phyloP scores from a whole-genome alignment of 2,113 vertebrate species.

The Pyxicephalus adspersus region DNA sequence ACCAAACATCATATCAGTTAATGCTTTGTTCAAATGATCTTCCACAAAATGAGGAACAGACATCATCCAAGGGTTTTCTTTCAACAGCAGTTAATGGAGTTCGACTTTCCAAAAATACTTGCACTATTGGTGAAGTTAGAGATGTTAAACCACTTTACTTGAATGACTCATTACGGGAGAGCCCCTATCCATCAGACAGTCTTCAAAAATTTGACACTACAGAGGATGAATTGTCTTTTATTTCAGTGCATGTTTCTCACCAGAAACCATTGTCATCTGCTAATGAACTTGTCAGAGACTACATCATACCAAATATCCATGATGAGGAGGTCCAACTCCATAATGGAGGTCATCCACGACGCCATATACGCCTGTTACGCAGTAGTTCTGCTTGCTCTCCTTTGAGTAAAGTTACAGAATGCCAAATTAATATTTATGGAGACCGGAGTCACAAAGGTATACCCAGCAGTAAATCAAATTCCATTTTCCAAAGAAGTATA shows the following conservation, averaged over 20 bases:
- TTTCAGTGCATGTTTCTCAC: slow-evolving; percentile 79
- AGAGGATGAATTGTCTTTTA: slow-evolving; percentile 75
- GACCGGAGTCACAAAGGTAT: slow-evolving; percentile 66
- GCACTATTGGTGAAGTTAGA: slow-evolving; percentile 69
- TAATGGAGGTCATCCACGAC: slow-evolving; percentile 57
- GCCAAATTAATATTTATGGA: slow-evolving; percentile 58
- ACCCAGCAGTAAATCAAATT: slow-evolving; percentile 68
- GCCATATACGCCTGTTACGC: slow-evolving; percentile 70
- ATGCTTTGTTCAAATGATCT: slow-evolving; percentile 72
- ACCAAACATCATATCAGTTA: slow-evolving; percentile 78
- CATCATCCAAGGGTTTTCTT: slow-evolving; percentile 74
- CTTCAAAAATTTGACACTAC: slow-evolving; percentile 61
- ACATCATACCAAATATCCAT: slow-evolving; percentile 63
- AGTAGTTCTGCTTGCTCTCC: slow-evolving; percentile 75
- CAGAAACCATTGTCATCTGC: slow-evolving; percentile 68
- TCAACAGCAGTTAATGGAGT: slow-evolving; percentile 79
- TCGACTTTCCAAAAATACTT: slow-evolving; percentile 75
- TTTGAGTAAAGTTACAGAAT: slow-evolving; percentile 68
- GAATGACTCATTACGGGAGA: slow-evolving; percentile 72
- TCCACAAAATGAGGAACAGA: slow-evolving; percentile 67
- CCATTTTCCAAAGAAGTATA: slow-evolving; percentile 86
- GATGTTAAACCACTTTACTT: slow-evolving; percentile 77
- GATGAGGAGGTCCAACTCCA: slow-evolving; percentile 60
- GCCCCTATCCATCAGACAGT: slow-evolving; percentile 60
- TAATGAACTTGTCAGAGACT: slow-evolving; percentile 66